phyloP scores from a whole-genome alignment of 2,797 vertebrate genomes.

The Mormyrops attenuatus region DNA sequence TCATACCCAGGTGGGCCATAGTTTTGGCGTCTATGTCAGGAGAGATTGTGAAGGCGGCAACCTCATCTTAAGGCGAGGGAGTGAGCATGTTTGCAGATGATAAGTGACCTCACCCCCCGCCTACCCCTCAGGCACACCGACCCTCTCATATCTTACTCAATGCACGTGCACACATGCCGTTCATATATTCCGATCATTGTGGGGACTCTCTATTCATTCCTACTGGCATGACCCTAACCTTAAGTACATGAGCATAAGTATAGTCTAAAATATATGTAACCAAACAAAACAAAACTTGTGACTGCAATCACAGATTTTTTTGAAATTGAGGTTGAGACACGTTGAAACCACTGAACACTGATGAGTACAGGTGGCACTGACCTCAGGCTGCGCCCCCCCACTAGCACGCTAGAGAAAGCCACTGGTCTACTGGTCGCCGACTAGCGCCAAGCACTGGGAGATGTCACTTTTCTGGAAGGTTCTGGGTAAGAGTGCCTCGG shows the following conservation, averaged over 20 bases:
- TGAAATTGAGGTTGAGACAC: not conserved
- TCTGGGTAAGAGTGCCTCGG: not conserved
- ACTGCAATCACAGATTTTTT: not conserved
- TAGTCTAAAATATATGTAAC: not conserved
- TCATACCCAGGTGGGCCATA: constrained; percentile 32
- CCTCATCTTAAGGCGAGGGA: not conserved
- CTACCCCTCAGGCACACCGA: not conserved
- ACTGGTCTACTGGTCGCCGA: not conserved
- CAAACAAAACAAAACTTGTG: not conserved
- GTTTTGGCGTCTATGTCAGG: constrained; percentile 13
- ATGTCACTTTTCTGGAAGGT: not conserved
- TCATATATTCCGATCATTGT: not conserved
- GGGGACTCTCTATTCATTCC: not conserved
- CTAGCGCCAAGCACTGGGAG: not conserved
- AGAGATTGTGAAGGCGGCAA: constrained; percentile 7
- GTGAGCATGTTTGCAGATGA: constrained; percentile 34
- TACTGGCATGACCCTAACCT: not conserved
- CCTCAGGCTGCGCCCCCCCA: not conserved
- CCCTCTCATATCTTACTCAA: not conserved
- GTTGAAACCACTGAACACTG: not conserved
- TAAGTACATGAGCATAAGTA: not conserved
- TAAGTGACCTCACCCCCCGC: constrained; percentile 25
- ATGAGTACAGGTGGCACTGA: not conserved
- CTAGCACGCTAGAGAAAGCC: not conserved
- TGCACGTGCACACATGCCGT: not conserved